Evolutionary conservation across 2,888 invertebrate genomes (phyloP).

Genomic region (Ectemnius cavifrons): DNA sequence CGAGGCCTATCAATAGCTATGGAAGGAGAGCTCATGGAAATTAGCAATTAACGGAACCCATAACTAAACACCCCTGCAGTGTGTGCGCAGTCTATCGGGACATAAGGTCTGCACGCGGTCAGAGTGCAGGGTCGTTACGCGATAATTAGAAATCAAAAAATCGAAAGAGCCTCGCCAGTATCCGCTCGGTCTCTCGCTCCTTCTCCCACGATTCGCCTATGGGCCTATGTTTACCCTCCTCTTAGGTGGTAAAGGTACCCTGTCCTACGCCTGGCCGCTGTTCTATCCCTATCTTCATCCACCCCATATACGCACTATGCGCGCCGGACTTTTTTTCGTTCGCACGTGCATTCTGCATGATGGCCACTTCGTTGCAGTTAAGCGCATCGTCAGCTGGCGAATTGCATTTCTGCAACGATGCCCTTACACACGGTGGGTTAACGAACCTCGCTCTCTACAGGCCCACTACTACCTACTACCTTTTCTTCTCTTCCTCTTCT

Average conservation of each 20-base stretch:
- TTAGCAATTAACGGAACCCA: conserved; percentile 74
- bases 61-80: conserved; percentile 62
- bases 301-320: conserved; percentile 4
- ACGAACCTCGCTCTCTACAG: conserved; percentile 49
- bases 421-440: conserved; percentile 49
- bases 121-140: conserved; percentile 64
- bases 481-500: not conserved
- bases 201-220: conserved; percentile 21
- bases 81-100: conserved; percentile 50
- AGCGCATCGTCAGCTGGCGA: conserved; percentile 73
- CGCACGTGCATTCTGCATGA: conserved; percentile 35
- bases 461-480: no score
- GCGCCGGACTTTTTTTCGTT: conserved; percentile 15
- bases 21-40: conserved; percentile 65
- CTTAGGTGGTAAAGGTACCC: not conserved
- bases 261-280: conserved; percentile 16
- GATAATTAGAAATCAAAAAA: conserved; percentile 72
- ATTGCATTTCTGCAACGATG: conserved; percentile 67
- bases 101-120: conserved; percentile 67
- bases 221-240: conserved; percentile 33
- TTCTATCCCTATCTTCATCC: not conserved
- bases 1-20: conserved; percentile 47
- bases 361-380: conserved; percentile 61
- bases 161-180: conserved; percentile 46
- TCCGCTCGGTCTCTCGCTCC: conserved; percentile 26